Percentiles rank a stretch among this genome's conserved stretches.
Evolutionary conservation across 2,888 invertebrate species (phyloP).

Genomic region (Fragum fragum): DNA sequence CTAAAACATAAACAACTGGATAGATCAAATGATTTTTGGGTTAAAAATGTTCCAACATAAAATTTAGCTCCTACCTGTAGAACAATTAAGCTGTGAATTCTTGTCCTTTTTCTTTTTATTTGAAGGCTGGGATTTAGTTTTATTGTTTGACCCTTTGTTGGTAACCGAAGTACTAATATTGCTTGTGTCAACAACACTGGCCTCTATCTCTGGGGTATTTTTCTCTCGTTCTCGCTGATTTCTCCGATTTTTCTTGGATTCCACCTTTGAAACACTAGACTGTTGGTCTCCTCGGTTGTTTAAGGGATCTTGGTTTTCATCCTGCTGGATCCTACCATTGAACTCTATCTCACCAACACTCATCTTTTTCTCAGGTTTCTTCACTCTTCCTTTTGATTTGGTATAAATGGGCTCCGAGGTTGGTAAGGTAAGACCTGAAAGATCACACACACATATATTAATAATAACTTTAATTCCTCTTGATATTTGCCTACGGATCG

Average conservation of each 20-base stretch:
- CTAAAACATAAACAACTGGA: too few species aligned
- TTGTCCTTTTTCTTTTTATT: conserved; percentile 49
- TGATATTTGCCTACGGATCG: too few species aligned
- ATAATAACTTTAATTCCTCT: too few species aligned
- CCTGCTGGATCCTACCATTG: conserved; percentile 44
- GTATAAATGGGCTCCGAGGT: conserved; percentile 71
- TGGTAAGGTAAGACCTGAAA: conserved; percentile 71
- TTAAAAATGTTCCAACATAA: too few species aligned
- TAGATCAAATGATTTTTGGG: too few species aligned
- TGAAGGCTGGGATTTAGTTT: conserved; percentile 17
- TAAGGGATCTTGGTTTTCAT: conserved; percentile 61
- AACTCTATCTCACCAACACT: conserved; percentile 48
- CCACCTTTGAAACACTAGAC: conserved; percentile 49
- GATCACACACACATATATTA: not conserved
- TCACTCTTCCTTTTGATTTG: conserved; percentile 64
- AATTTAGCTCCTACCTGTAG: conserved; percentile 51
- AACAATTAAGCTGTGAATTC: conserved; percentile 46
- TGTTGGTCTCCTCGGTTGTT: conserved; percentile 56
- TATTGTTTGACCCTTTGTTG: conserved; percentile 32
- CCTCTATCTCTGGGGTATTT: conserved; percentile 9
- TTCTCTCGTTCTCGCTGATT: conserved; percentile 68
- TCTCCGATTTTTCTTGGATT: conserved; percentile 72
- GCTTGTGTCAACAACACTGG: conserved; percentile 27
- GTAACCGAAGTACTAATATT: conserved; percentile 15
- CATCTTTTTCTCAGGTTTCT: conserved; percentile 60